Conservation (phyloP, 2,888 invertebrate species). For the Phyllotreta cruciferae region DNA sequence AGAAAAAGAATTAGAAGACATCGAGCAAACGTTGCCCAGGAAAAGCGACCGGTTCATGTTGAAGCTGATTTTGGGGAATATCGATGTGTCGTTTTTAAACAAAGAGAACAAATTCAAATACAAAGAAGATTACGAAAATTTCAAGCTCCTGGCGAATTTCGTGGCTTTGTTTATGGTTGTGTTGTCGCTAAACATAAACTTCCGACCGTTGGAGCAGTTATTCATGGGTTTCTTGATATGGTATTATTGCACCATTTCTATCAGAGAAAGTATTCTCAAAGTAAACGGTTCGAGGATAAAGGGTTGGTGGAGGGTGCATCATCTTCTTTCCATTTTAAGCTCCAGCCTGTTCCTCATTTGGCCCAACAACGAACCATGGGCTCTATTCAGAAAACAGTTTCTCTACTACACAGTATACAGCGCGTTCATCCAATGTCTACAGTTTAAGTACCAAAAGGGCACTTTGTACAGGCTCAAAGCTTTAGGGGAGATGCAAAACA, state of each 20-base stretch:
- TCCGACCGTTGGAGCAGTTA: conserved; percentile 80
- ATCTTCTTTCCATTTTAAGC: conserved; percentile 94
- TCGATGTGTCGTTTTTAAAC: conserved; percentile 94
- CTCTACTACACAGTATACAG: conserved; percentile 94
- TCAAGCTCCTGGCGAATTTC: conserved; percentile 91
- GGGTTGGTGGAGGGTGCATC: conserved; percentile 98
- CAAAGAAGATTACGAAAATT: conserved; percentile 98
- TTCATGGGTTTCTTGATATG: conserved; percentile 95
- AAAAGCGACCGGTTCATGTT: conserved; percentile 83
- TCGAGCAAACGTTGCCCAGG: conserved; percentile 89
- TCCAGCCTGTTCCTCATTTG: conserved; percentile 94
- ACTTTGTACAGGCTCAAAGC: conserved; percentile 75
- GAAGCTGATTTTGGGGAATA: conserved; percentile 90
- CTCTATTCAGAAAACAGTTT: conserved; percentile 85
- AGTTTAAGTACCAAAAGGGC: conserved; percentile 77
- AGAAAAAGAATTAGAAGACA: conserved; percentile 83
- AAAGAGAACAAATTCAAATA: conserved; percentile 90
- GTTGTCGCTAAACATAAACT: conserved; percentile 64
- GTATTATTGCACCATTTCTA: conserved; percentile 99
- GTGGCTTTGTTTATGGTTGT: conserved; percentile 86
- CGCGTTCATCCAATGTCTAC: conserved; percentile 66
- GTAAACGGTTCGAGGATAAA: conserved; percentile 96
- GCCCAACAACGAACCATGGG: conserved; percentile 94
- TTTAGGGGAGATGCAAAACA: conserved; percentile 95
- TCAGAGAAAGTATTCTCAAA: conserved; percentile 95